Base-by-base conservation (phyloP, 2,888 invertebrate genomes). In the Scaptomyza tumidula region DNA sequence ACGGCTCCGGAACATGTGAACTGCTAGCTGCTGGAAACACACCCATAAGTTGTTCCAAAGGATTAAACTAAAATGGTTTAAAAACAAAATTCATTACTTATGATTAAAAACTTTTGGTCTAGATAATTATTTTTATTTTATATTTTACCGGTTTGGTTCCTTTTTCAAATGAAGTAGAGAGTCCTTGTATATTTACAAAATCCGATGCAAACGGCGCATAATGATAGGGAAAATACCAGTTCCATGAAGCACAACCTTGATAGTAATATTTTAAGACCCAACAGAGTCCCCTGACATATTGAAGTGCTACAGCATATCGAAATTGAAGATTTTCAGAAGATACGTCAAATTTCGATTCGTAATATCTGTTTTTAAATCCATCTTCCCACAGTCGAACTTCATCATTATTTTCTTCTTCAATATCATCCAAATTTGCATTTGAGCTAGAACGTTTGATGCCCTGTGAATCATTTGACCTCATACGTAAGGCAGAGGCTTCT, bases 171-270 rank as follows among this genome's bases (percentile, higher is more conserved):
- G 95, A 95, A 1, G 97, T 97, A 48, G 96, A 95, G 1, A 98
- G 93, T 1, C 97, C 96, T 58, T 95, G 95, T 60, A 99, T 96
- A 91, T 98, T 97, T 66, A 97, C 94, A 93, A 99, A 99, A 93
- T 99, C 99, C 0, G 99, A 99, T 4, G 99, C 99, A 93, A 99
- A 99, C 7, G 99, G 99, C 16, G 99, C 99, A 93, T 99, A 99
- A 93, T 99, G 99, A 92, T 98, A 99, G 0, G 99, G 99, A 93
- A 98, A 99, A 93, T 98, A 99, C 99, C 99, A 99, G 93, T 99
- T 97, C 99, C 99, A 99, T 16, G 98, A 98, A 37, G 98, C 97
- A 93, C 99, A 99, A 56, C 99, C 99, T 94, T 99, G 99, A 93
- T 99, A 99, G 93, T 99, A 99, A 93, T 99, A 99, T 80, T 97